Conservation (phyloP, 2,797 vertebrate species). For the Selene dorsalis region DNA sequence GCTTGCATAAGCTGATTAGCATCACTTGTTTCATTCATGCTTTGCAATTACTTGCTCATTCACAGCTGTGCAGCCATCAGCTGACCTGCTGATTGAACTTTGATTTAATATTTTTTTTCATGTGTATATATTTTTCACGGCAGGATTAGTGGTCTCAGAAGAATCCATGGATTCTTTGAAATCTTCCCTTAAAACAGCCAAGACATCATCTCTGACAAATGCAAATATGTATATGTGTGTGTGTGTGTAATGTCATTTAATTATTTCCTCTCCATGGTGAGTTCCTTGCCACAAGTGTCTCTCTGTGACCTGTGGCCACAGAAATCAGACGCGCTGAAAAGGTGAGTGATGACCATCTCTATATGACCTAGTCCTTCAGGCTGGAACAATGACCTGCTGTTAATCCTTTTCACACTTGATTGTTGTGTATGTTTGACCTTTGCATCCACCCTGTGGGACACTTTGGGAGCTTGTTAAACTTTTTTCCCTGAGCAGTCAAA, state of each 20-base stretch:
- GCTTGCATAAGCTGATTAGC: neutral
- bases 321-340: constrained; percentile 12
- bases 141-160: neutral
- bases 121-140: neutral
- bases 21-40: neutral
- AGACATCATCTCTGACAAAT: neutral
- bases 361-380: neutral
- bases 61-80: neutral
- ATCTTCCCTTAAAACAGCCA: too few relatives aligned
- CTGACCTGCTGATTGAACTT: neutral
- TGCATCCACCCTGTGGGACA: constrained; percentile 1
- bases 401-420: constrained; percentile 11
- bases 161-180: neutral
- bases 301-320: neutral
- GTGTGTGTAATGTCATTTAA: neutral
- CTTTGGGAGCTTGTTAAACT: constrained; percentile 40
- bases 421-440: constrained; percentile 16
- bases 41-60: neutral
- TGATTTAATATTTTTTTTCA: neutral
- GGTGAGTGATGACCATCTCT: constrained; percentile 8
- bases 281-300: neutral
- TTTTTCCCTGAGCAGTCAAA: constrained; percentile 24
- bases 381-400: neutral
- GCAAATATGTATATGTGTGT: neutral
- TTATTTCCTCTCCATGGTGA: neutral